A percentile compares a stretch with the other conserved stretches of the same genome.
Evolutionary conservation across 2,888 invertebrate genomes (phyloP).

Genomic region (Melanargia galathea): DNA sequence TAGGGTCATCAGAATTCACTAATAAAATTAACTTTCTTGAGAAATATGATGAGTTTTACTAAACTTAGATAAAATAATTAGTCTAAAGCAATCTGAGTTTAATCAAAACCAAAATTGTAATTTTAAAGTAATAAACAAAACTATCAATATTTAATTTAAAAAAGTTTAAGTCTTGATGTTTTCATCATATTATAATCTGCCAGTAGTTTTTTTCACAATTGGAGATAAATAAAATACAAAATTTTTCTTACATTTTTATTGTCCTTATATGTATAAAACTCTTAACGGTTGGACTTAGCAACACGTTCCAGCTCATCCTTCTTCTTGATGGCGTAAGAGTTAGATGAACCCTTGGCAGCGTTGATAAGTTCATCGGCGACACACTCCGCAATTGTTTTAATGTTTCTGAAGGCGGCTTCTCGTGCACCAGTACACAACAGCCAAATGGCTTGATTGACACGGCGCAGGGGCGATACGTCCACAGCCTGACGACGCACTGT

Average conservation of each 20-base stretch:
- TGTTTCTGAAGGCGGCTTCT: conserved; percentile 99
- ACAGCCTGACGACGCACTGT: conserved; percentile 99
- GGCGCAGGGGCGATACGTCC: conserved; percentile 98
- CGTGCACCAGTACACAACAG: conserved; percentile 99
- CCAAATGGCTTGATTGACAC: conserved; percentile 99
- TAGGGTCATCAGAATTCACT: too few species aligned
- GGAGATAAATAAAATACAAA: conserved; percentile 42
- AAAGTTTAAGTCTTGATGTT: too few species aligned
- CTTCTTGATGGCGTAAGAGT: conserved; percentile 99
- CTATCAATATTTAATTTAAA: too few species aligned
- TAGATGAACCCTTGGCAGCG: conserved; percentile 99
- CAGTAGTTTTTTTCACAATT: not conserved
- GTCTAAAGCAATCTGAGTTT: too few species aligned
- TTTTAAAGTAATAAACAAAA: too few species aligned
- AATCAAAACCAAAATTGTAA: too few species aligned
- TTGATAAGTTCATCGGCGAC: conserved; percentile 99
- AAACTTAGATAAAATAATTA: too few species aligned
- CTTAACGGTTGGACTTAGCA: conserved; percentile 99
- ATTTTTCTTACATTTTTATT: conserved; percentile 50
- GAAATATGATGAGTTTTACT: too few species aligned
- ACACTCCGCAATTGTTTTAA: conserved; percentile 99
- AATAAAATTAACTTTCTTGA: too few species aligned
- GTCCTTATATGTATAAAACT: conserved; percentile 46
- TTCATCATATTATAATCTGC: too few species aligned
- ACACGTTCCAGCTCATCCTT: conserved; percentile 99